phyloP scores from a whole-genome alignment of 2,113 vertebrate species.

The Otolemur garnettii region DNA sequence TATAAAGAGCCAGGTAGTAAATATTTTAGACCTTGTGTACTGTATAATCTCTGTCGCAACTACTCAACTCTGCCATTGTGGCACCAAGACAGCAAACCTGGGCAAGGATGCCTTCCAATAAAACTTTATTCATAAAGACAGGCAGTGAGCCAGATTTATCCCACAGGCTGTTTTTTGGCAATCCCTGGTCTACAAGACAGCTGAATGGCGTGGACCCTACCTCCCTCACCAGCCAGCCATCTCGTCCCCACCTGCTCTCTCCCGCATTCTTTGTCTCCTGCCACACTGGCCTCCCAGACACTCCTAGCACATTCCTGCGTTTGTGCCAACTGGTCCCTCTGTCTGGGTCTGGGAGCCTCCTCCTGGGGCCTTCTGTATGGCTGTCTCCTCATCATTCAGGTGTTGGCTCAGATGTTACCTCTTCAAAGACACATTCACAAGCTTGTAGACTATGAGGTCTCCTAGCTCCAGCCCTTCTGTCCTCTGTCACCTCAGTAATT shows the following conservation, averaged over 20 bases:
- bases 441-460: not conserved
- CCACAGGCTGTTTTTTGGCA: not conserved
- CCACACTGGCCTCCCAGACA: not conserved
- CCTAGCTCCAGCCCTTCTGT: rapidly evolving
- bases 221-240: not conserved
- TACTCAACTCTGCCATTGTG: not conserved
- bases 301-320: not conserved
- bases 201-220: not conserved
- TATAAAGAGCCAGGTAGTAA: not conserved
- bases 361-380: rapidly evolving
- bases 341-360: not conserved
- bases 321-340: not conserved
- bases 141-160: not conserved
- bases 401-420: rapidly evolving
- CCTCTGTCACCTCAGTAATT: not conserved
- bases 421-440: not conserved
- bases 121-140: constrained; percentile 27
- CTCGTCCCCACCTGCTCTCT: not conserved
- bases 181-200: not conserved
- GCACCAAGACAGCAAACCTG: not conserved
- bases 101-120: not conserved
- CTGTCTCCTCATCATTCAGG: not conserved
- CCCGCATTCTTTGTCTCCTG: not conserved
- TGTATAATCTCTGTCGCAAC: rapidly evolving
- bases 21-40: not conserved